Conservation (phyloP, 2,797 vertebrate genomes). For the Acrossocheilus wenchowensis region DNA sequence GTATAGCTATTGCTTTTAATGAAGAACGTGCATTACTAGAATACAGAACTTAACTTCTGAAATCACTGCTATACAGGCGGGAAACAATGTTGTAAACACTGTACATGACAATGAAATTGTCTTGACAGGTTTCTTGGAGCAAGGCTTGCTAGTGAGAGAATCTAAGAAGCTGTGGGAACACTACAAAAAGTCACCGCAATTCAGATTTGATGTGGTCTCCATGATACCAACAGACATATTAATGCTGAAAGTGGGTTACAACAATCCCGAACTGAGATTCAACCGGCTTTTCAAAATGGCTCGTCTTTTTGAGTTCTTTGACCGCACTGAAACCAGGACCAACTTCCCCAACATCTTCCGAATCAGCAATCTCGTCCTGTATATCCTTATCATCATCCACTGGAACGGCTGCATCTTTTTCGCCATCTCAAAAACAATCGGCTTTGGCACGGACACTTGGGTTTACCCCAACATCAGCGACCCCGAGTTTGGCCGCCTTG, state of each 20-base stretch:
- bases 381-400: constrained; percentile 96
- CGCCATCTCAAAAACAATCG: constrained; percentile 91
- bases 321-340: constrained; percentile 94
- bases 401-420: constrained; percentile 96
- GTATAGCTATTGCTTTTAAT: background rate
- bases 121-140: constrained; percentile 90
- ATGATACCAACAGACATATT: constrained; percentile 88
- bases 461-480: constrained; percentile 86
- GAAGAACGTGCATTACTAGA: background rate
- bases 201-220: constrained; percentile 87
- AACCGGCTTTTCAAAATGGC: constrained; percentile 88
- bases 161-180: constrained; percentile 79
- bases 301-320: constrained; percentile 95
- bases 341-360: constrained; percentile 95
- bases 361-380: constrained; percentile 92
- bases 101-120: background rate
- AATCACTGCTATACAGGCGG: background rate
- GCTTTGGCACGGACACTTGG: constrained; percentile 92
- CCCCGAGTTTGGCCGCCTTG: constrained; percentile 77
- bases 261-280: constrained; percentile 91
- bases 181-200: constrained; percentile 84
- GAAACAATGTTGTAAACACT: background rate
- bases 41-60: background rate
- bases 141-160: constrained; percentile 92
- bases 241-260: constrained; percentile 82